Percentiles rank a stretch among this genome's conserved stretches.
These are phyloP conservation scores for Crax fasciolata DNA, from an alignment of 2,797 vertebrate genomes.

Conservation along the genomic window DNA sequence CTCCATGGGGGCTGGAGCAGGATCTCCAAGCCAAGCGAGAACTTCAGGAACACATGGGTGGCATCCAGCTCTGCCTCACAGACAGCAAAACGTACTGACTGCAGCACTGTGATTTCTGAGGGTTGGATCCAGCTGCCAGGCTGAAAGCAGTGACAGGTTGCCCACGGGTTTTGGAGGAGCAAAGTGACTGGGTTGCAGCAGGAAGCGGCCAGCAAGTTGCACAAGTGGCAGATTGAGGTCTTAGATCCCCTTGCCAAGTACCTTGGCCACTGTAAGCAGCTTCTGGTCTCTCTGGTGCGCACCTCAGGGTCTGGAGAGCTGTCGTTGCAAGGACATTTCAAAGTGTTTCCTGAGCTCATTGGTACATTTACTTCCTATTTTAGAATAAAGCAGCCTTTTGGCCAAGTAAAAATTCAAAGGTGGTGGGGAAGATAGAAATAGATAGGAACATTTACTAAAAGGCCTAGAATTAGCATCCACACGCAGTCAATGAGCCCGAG, in stretches of 20 bases:
- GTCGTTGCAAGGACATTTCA: not conserved
- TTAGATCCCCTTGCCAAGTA: not conserved
- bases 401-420: not conserved
- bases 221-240: not conserved
- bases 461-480: not conserved
- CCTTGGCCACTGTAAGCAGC: not conserved
- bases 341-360: not conserved
- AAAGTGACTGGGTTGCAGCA: not conserved
- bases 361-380: not conserved
- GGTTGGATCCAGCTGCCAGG: not conserved
- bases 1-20: fast-evolving
- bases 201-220: not conserved
- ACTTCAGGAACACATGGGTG: not conserved
- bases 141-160: fast-evolving
- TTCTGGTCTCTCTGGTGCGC: not conserved
- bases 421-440: not conserved
- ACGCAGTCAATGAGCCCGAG: not conserved
- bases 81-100: not conserved
- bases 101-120: not conserved
- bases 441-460: not conserved
- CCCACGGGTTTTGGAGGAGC: not conserved
- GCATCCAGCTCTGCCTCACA: not conserved
- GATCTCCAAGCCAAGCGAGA: fast-evolving
- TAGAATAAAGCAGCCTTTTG: not conserved
- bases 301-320: not conserved